These are phyloP conservation scores for Eumaeus atala DNA, from an alignment of 1,140 invertebrate genomes.

Conservation along the genomic window DNA sequence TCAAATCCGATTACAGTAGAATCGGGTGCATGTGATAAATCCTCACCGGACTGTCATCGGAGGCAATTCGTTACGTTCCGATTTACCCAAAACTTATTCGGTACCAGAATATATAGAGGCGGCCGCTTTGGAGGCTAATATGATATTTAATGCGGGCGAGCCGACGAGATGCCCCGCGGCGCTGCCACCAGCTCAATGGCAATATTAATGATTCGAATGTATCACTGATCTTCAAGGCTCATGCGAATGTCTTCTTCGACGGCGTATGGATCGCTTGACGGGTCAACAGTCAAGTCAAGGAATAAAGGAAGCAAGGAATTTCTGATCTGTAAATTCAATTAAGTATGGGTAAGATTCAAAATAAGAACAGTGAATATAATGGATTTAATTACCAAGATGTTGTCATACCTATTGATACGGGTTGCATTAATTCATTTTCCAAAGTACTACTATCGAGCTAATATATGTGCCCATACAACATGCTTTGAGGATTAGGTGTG, in stretches of 20 bases:
- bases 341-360: no score
- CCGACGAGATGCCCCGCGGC: conserved; percentile 44
- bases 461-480: no score
- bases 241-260: conserved; percentile 47
- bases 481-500: no score
- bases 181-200: conserved; percentile 55
- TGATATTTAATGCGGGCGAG: conserved; percentile 52
- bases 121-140: conserved; percentile 59
- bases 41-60: conserved; percentile 48
- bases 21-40: conserved; percentile 60
- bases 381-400: no score
- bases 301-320: no score
- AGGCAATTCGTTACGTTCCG: conserved; percentile 52
- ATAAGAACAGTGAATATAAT: no score
- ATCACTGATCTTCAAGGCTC: conserved; percentile 36
- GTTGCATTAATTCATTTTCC: no score
- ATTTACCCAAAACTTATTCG: conserved; percentile 57
- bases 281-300: conserved; percentile 20
- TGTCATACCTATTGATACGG: no score
- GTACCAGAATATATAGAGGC: conserved; percentile 56
- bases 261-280: conserved; percentile 23
- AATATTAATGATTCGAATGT: conserved; percentile 61
- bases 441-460: no score
- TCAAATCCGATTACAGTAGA: conserved; percentile 54
- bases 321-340: no score